Evolutionary conservation across 2,113 vertebrate species (phyloP).

Genomic region (Ciconia maguari): DNA sequence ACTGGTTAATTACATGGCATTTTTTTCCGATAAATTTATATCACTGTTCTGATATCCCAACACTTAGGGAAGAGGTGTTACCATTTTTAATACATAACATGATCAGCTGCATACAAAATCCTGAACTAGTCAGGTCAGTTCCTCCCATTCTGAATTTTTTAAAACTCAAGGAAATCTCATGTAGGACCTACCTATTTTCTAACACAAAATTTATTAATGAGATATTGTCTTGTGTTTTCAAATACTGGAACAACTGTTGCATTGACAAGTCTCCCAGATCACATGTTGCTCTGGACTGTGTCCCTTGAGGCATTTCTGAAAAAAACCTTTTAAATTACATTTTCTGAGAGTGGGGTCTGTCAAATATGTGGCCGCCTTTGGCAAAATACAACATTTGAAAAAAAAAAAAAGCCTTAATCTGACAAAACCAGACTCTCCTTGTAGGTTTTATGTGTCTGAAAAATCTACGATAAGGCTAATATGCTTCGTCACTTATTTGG

Average conservation of each 20-base stretch:
- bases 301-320: not conserved
- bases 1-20: not conserved
- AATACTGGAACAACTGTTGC: not conserved
- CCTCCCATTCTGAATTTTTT: not conserved
- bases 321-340: not conserved
- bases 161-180: not conserved
- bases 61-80: not conserved
- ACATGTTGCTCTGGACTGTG: not conserved
- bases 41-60: not conserved
- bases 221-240: not conserved
- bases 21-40: not conserved
- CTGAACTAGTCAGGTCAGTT: not conserved
- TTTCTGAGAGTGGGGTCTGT: not conserved
- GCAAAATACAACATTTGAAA: not conserved
- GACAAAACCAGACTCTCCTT: conserved; percentile 2
- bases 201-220: not conserved
- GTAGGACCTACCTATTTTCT: not conserved
- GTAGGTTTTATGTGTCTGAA: conserved; percentile 21
- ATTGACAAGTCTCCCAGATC: not conserved
- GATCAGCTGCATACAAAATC: not conserved
- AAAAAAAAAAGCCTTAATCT: not conserved
- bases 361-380: not conserved
- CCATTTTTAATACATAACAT: not conserved
- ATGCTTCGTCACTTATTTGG: conserved; percentile 12
- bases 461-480: conserved; percentile 26